phyloP scores from a whole-genome alignment of 2,113 vertebrate genomes.

The human (Homo sapiens) region GRCh38 chr4:141022001-141022500 shows the following conservation, averaged over 20 bases:
- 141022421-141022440: neutral
- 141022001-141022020: neutral
- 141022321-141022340: neutral
- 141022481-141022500: neutral
- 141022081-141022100: neutral
- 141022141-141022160: neutral
- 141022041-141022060: neutral
- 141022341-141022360: slow-evolving; percentile 28
- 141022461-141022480: neutral
- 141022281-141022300: neutral
- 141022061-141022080: neutral
- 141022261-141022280: neutral
- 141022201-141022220: neutral
- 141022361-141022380: neutral
- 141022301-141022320: neutral
- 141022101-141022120: neutral
- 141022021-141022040: neutral
- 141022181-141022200: neutral
- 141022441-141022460: neutral
- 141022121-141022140: neutral
- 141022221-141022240: neutral
- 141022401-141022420: neutral
- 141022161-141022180: neutral
- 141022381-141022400: neutral
- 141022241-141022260: neutral